A percentile compares a stretch with the other conserved stretches of the same genome.
Conservation (phyloP, 2,888 invertebrate species). For the Pteria penguin region DNA sequence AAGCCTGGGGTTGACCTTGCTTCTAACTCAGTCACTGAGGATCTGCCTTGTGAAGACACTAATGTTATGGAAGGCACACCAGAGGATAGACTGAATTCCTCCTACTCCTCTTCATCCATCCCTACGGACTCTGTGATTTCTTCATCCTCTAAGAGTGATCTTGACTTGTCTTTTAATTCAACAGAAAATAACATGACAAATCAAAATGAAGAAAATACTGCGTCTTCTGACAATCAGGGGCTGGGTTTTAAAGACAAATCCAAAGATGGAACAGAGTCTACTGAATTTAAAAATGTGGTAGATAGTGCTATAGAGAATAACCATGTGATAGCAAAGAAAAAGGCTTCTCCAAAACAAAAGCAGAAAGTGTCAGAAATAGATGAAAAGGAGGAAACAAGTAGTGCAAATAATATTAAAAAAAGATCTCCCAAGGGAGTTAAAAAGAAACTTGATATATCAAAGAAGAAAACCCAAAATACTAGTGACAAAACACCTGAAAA, state of each 20-base stretch:
- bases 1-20: neutral
- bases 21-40: neutral
- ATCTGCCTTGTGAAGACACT: neutral
- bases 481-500: neutral
- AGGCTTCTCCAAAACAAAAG: slow-evolving; percentile 16
- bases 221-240: neutral
- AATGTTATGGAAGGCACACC: neutral
- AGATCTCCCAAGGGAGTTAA: neutral
- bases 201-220: neutral
- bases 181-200: neutral
- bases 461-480: slow-evolving; percentile 9
- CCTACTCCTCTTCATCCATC: slow-evolving; percentile 23
- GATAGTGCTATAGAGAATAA: too few relatives aligned
- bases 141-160: slow-evolving; percentile 21
- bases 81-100: slow-evolving; percentile 15
- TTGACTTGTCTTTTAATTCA: slow-evolving; percentile 10
- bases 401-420: neutral
- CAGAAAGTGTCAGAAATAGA: slow-evolving; percentile 32
- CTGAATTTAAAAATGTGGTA: slow-evolving; percentile 2
- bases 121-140: slow-evolving; percentile 26
- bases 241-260: neutral
- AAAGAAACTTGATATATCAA: neutral
- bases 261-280: neutral
- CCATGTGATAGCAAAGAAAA: slow-evolving; percentile 21
- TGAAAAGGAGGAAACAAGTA: neutral